A percentile compares a stretch with the other conserved stretches of the same genome.
Evolutionary conservation across 2,797 vertebrate species (phyloP).

Genomic region (Naso thynnoides): DNA sequence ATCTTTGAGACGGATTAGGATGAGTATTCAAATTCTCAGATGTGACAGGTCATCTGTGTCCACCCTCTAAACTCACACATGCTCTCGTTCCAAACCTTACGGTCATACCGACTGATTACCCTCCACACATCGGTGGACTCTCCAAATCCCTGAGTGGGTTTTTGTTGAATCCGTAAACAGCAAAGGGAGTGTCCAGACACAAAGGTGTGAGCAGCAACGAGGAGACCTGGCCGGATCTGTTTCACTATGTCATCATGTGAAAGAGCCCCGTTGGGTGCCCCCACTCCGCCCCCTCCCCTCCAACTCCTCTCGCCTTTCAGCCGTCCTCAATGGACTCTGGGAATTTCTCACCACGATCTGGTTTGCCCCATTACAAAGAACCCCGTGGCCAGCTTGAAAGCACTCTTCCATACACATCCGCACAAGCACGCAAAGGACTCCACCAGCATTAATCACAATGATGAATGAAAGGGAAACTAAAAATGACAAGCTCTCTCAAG

Average conservation of each 20-base stretch:
- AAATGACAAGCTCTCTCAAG: conserved; percentile 67
- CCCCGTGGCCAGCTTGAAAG: conserved; percentile 65
- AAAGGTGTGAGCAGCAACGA: conserved; percentile 64
- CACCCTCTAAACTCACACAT: conserved; percentile 10
- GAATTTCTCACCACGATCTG: conserved; percentile 82
- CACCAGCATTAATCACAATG: conserved; percentile 50
- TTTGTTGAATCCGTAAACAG: conserved; percentile 46
- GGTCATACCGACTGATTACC: conserved; percentile 31
- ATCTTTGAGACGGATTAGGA: conserved; percentile 48
- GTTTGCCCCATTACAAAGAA: conserved; percentile 79
- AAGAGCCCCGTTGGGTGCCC: conserved; percentile 58
- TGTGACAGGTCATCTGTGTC: conserved; percentile 27
- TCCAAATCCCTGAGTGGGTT: conserved; percentile 28
- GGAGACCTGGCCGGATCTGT: conserved; percentile 63
- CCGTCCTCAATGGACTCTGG: conserved; percentile 70
- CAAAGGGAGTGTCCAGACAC: conserved; percentile 62
- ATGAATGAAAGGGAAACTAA: conserved; percentile 69
- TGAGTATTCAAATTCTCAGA: conserved; percentile 29
- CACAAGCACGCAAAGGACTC: conserved; percentile 48
- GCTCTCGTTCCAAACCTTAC: conserved; percentile 20
- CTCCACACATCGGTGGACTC: conserved; percentile 8
- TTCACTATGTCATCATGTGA: conserved; percentile 79
- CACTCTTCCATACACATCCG: conserved; percentile 37
- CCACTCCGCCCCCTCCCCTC: conserved; percentile 31
- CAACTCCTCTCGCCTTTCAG: conserved; percentile 78